Percentiles rank a stretch among this genome's conserved stretches.
These are phyloP conservation scores for Drosophila nebulosa DNA, from an alignment of 1,140 invertebrate genomes.

Conservation along the genomic window DNA sequence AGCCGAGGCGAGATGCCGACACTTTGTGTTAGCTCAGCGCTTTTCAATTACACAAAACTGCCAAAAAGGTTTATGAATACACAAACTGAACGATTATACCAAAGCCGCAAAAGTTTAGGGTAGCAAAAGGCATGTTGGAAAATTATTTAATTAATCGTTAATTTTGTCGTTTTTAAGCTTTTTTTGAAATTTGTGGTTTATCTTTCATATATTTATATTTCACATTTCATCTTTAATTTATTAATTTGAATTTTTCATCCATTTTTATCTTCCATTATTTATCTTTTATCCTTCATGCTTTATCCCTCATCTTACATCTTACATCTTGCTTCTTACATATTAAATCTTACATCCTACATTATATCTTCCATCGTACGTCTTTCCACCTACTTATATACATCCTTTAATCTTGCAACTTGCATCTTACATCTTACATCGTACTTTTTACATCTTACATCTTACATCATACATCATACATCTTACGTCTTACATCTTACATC, in stretches of 20 bases:
- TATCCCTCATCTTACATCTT: background rate
- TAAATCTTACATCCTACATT: background rate
- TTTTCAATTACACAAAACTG: conserved; percentile 58
- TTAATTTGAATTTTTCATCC: too few species aligned
- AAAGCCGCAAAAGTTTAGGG: conserved; percentile 3
- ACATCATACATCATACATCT: too few species aligned
- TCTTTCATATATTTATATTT: background rate
- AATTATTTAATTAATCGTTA: background rate
- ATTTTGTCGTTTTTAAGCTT: too few species aligned
- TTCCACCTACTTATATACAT: too few species aligned
- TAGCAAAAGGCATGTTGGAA: background rate
- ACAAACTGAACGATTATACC: conserved; percentile 17
- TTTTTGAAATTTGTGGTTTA: background rate
- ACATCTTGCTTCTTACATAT: too few species aligned
- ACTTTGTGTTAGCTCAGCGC: conserved; percentile 22
- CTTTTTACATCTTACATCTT: too few species aligned
- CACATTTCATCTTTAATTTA: too few species aligned
- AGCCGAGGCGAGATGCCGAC: background rate
- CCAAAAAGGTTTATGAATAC: conserved; percentile 41
- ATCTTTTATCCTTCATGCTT: background rate
- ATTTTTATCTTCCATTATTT: background rate
- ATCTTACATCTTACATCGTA: too few species aligned
- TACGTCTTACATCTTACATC: too few species aligned
- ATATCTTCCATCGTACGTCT: too few species aligned
- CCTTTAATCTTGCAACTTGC: too few species aligned